Evolutionary conservation across 35 echinoderm and acorn worm species (phyloP).

Genomic region (Heliocidaris erythrogramma): DNA sequence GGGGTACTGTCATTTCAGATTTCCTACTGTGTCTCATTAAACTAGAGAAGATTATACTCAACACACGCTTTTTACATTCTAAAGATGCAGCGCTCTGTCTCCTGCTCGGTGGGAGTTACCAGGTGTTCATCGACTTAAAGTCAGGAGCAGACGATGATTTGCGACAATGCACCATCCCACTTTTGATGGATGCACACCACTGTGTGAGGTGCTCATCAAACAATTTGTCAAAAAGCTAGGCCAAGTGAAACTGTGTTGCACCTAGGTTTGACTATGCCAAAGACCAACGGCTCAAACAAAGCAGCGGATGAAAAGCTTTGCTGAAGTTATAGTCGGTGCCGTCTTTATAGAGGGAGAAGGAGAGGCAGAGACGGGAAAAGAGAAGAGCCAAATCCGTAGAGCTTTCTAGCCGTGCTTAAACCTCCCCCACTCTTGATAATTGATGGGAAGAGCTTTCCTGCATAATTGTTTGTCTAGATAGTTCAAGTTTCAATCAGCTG

Average conservation of each 20-base stretch:
- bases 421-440: neutral
- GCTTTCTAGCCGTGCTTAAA: neutral
- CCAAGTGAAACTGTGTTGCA: neutral
- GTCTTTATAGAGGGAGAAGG: neutral
- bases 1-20: neutral
- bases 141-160: neutral
- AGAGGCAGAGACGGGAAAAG: neutral
- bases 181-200: conserved; percentile 7
- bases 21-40: neutral
- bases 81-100: neutral
- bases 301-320: neutral
- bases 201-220: neutral
- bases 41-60: neutral
- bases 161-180: neutral
- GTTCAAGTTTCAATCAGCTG: conserved; percentile 26
- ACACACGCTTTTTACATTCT: neutral
- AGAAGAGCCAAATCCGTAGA: neutral
- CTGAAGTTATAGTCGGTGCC: neutral
- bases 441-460: conserved; percentile 15
- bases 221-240: conserved; percentile 17
- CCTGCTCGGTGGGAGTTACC: neutral
- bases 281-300: neutral
- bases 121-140: neutral
- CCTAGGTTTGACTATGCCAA: neutral
- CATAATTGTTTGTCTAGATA: conserved; percentile 24